Evolutionary conservation across 2,888 invertebrate genomes (phyloP), one percentile per base, ranked within the genome.

Genomic region (Scaptodrosophila latifasciaeformis): DNA sequence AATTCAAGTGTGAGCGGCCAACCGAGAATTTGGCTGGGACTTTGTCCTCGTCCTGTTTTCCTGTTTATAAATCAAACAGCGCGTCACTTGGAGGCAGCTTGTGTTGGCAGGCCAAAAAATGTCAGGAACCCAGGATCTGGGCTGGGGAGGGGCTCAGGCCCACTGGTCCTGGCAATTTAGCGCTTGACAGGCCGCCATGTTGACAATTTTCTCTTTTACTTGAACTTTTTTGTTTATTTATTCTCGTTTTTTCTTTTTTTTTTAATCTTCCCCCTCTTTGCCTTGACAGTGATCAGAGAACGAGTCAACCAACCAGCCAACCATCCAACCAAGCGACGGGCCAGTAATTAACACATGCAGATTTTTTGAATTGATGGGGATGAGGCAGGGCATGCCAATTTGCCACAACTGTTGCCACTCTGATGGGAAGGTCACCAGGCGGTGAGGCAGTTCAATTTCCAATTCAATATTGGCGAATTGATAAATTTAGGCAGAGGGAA

Each of bases 321-420:
- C 62, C 77, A 70, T 62, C 56, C 71, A 72, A 65, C 76, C 80
- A 56, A 5, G 39, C 29, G 52, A 44, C 44, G 49, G 49, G 59
- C 46, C 75, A 65, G 75, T 81, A 76, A 76, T 76, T 76, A 76
- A 76, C 75, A 76, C 75, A 76, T 76, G 81, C 75, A 76, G 79
- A 76, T 81, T 75, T 70, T 44, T n/a, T 17, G 17, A 18, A 15
- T 18, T 10, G 44, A 9, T 10, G 3, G 45, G 6, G n/a, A 12
- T n/a, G 24, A 15, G 18, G 24, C 29, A 47, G 15, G 9, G 13
- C 34, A 48, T 52, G 59, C 80, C 80, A 72, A 72, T 72, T 72
- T 77, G 70, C 49, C 59, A 49, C 78, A 75, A 81, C 81, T 81
- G 78, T 67, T 78, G 70, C 81, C 78, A 72, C 24, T 24, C 7